A percentile compares a stretch with the other conserved stretches of the same genome.
Conservation (phyloP, 2,113 vertebrate species). For the Tetraodon nigroviridis region DNA sequence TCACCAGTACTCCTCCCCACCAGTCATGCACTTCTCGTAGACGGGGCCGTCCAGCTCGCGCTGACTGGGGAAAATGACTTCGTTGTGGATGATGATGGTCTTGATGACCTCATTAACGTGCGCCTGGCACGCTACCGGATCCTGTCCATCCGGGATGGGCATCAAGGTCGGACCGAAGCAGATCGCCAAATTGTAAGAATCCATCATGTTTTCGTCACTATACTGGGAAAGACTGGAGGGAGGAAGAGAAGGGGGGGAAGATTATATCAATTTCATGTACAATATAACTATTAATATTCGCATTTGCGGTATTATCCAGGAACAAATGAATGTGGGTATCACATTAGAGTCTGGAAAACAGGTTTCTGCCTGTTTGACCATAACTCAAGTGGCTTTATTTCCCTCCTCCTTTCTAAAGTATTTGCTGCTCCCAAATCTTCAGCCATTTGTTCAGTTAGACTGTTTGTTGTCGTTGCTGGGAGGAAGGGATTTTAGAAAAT, state of each 20-base stretch:
- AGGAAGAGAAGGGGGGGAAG: background rate
- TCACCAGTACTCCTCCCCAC: conserved; percentile 95
- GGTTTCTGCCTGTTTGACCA: too few relatives aligned
- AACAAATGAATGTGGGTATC: too few relatives aligned
- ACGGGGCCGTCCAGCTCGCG: conserved; percentile 89
- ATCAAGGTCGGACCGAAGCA: conserved; percentile 96
- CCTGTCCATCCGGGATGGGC: conserved; percentile 93
- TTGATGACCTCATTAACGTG: conserved; percentile 97
- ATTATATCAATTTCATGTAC: too few relatives aligned
- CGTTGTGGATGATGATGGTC: conserved; percentile 90
- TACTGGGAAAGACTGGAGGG: conserved; percentile 87
- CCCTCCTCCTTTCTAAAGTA: background rate
- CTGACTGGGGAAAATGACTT: conserved; percentile 88
- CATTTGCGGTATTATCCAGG: too few relatives aligned
- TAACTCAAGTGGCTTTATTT: too few relatives aligned
- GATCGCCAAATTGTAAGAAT: conserved; percentile 94
- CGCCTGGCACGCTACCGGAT: conserved; percentile 90
- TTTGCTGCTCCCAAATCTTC: background rate
- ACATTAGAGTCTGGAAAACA: too few relatives aligned
- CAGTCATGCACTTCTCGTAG: conserved; percentile 96
- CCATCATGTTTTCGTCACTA: conserved; percentile 98
- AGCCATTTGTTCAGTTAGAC: background rate
- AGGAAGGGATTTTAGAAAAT: too few relatives aligned
- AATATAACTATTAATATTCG: too few relatives aligned
- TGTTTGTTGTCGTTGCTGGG: background rate